Percentiles rank a stretch among this genome's conserved stretches.
These are phyloP conservation scores for Epistrophe eligans DNA, from an alignment of 2,888 invertebrate species.

Conservation along the genomic window DNA sequence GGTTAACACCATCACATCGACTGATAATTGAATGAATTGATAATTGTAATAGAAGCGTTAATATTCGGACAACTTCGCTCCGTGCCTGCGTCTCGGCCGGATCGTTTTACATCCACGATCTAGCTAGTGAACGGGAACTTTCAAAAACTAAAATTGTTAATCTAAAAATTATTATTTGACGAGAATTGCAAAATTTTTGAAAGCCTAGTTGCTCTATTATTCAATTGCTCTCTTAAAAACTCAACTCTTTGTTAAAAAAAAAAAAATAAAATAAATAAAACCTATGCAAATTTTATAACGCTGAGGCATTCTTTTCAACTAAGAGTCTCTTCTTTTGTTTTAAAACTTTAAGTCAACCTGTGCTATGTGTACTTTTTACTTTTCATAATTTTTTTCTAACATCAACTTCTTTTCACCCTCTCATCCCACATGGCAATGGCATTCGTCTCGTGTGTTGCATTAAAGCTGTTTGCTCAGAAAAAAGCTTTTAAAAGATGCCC, in stretches of 20 bases:
- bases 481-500: conserved; percentile 64
- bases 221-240: neutral
- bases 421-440: conserved; percentile 11
- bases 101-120: too few relatives aligned
- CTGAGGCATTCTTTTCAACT: conserved; percentile 28
- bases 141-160: neutral
- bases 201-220: neutral
- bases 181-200: neutral
- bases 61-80: too few relatives aligned
- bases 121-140: too few relatives aligned
- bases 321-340: conserved; percentile 51
- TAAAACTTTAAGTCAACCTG: conserved; percentile 54
- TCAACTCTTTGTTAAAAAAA: neutral
- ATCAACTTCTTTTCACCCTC: conserved; percentile 30
- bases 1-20: too few relatives aligned
- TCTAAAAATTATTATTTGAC: neutral
- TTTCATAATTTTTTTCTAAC: conserved; percentile 8
- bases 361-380: conserved; percentile 30
- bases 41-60: too few relatives aligned
- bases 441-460: conserved; percentile 64
- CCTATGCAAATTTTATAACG: conserved; percentile 47
- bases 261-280: neutral
- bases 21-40: too few relatives aligned
- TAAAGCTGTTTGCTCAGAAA: conserved; percentile 70
- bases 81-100: too few relatives aligned